phyloP scores from a whole-genome alignment of 2,888 invertebrate species.

The Aplocera efformata region DNA sequence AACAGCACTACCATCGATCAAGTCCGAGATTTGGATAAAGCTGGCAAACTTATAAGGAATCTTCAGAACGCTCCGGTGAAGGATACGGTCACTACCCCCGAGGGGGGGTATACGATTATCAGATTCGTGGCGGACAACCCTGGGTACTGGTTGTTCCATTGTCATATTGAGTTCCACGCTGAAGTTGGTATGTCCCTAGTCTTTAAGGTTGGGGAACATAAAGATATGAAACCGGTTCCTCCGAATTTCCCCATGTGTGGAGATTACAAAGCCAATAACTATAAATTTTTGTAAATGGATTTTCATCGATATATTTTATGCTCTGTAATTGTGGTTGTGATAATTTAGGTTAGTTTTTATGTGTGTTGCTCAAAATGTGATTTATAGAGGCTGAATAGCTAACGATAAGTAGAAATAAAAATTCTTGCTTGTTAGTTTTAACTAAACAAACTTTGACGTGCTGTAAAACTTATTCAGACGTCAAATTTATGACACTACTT shows the following conservation, averaged over 20 bases:
- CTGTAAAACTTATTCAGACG: too few relatives aligned
- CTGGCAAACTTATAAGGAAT: slow-evolving; percentile 86
- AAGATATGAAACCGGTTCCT: slow-evolving; percentile 87
- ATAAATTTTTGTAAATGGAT: slow-evolving; percentile 1
- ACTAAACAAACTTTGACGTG: too few relatives aligned
- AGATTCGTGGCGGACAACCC: slow-evolving; percentile 92
- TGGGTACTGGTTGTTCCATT: slow-evolving; percentile 95
- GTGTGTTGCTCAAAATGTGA: too few relatives aligned
- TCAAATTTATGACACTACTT: too few relatives aligned
- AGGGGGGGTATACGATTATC: slow-evolving; percentile 93
- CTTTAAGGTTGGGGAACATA: slow-evolving; percentile 90
- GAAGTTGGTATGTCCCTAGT: slow-evolving; percentile 94
- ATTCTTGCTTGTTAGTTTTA: too few relatives aligned
- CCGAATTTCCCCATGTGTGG: slow-evolving; percentile 88
- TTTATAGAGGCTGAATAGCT: too few relatives aligned
- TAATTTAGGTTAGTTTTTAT: too few relatives aligned
- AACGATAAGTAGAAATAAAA: too few relatives aligned
- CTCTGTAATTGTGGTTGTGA: too few relatives aligned
- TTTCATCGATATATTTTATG: too few relatives aligned
- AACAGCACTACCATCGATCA: slow-evolving; percentile 84
- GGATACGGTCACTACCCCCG: slow-evolving; percentile 94
- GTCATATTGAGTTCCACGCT: slow-evolving; percentile 94
- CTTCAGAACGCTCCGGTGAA: slow-evolving; percentile 88
- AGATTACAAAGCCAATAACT: slow-evolving; percentile 8
- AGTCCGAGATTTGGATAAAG: slow-evolving; percentile 83